Evolutionary conservation across 2,113 vertebrate species (phyloP), one percentile per base, ranked within the genome.

Genomic region (Corydoras sp.): DNA sequence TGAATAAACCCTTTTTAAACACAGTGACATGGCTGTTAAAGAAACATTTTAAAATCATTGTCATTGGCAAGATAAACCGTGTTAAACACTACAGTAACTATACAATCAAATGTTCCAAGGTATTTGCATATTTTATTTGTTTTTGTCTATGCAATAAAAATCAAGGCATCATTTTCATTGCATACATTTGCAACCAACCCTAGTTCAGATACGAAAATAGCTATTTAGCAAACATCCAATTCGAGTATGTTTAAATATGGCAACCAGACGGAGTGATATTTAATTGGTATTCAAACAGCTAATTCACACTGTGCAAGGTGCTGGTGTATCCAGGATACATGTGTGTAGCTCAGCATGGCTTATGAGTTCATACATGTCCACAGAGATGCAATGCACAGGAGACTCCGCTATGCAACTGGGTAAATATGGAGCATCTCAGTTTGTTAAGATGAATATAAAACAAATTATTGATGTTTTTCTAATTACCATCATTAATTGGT

Each of bases 291-390:
- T 67, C 49, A 61, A 73, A 62, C 48, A 54, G 50, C 7, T 14
- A 29, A 2, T 30, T 11, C 4, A 24, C 59, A 68, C 11, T 10
- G 65, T 55, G 15, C 35, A 49, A 0, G 30, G 56, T 30, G 58
- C 58, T 15, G 29, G 62, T 54, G 58, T 73, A 73, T 73, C 72
- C 50, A 62, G 50, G 65, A 13, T 74, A 74, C 65, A 49, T 15
- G 72, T 67, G 24, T 58, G 9, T 65, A 14, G 24, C 35, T n/a
- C 50, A 48, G 60, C 61, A 31, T 15, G 24, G 4, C 10, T 50
- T 18, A 54, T 50, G 70, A 15, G 9, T 3, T 24, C 9, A 61
- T 51, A 30, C 15, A 5, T 53, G 63, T 55, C 58, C 30, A 24
- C 4, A 14, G 58, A 43, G 58, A 68, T 3, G 4, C 3, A 18